Conservation (phyloP, 2,797 vertebrate genomes). For the Melanotaenia nigrans region DNA sequence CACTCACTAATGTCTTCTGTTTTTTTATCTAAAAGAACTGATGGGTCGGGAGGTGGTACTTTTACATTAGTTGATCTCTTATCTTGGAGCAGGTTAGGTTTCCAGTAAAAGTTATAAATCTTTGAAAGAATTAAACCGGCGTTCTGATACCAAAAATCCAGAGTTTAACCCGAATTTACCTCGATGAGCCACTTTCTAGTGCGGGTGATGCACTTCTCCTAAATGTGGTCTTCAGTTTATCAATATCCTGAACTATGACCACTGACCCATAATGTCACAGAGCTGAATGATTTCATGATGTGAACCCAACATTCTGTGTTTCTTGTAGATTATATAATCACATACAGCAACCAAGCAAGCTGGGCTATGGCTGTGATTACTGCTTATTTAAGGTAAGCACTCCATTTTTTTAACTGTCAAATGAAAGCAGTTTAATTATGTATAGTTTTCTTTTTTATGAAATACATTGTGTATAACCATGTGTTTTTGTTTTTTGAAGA, state of each 20-base stretch:
- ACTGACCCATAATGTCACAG: background rate
- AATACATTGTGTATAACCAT: too few relatives aligned
- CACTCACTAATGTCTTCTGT: too few relatives aligned
- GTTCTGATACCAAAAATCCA: too few relatives aligned
- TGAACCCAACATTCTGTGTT: conserved; percentile 21
- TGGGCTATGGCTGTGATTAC: conserved; percentile 87
- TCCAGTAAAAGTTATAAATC: background rate
- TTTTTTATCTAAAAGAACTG: background rate
- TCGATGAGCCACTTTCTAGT: too few relatives aligned
- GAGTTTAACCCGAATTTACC: too few relatives aligned
- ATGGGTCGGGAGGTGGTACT: background rate
- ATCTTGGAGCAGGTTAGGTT: background rate
- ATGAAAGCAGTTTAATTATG: too few relatives aligned
- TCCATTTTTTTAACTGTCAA: background rate
- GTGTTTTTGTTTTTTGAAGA: too few relatives aligned
- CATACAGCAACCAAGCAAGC: conserved; percentile 88
- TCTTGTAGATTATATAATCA: conserved; percentile 87
- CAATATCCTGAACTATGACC: background rate
- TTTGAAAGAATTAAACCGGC: too few relatives aligned
- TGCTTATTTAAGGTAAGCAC: conserved; percentile 88
- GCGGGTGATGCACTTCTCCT: background rate
- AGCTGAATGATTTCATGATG: background rate
- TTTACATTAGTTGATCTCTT: background rate
- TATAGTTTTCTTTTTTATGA: too few relatives aligned
- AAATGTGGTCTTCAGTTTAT: background rate